phyloP scores from a whole-genome alignment of 1,140 invertebrate genomes.

The Wasmannia auropunctata region DNA sequence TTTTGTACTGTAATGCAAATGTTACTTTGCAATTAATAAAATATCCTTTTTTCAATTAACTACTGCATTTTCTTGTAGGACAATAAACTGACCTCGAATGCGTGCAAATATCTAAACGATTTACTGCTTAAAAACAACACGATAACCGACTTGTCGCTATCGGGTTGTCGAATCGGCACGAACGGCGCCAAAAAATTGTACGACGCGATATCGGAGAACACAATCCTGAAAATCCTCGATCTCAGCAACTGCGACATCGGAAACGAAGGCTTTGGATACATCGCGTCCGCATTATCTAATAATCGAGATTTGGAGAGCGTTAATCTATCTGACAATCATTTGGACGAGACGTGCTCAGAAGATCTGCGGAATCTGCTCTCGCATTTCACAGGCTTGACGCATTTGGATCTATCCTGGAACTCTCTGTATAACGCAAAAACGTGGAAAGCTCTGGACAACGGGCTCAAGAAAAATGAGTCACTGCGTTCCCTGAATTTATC shows the following conservation, averaged over 20 bases:
- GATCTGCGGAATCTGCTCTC: slow-evolving; percentile 71
- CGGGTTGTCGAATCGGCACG: slow-evolving; percentile 82
- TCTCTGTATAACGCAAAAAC: slow-evolving; percentile 70
- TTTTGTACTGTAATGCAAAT: neutral
- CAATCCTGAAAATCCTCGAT: slow-evolving; percentile 79
- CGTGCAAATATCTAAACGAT: slow-evolving; percentile 83
- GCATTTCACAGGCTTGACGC: slow-evolving; percentile 76
- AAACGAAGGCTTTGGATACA: slow-evolving; percentile 80
- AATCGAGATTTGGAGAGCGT: slow-evolving; percentile 76
- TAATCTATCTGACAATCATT: slow-evolving; percentile 81
- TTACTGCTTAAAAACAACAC: slow-evolving; percentile 79
- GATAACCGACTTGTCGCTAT: slow-evolving; percentile 80
- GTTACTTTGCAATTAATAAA: neutral
- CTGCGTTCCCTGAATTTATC: slow-evolving; percentile 80
- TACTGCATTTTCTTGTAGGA: slow-evolving; percentile 67
- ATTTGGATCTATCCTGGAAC: slow-evolving; percentile 85
- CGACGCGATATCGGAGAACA: slow-evolving; percentile 73
- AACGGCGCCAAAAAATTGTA: slow-evolving; percentile 78
- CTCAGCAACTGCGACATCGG: slow-evolving; percentile 82
- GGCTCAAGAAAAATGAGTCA: slow-evolving; percentile 71
- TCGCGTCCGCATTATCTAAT: slow-evolving; percentile 72
- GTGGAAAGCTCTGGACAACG: slow-evolving; percentile 76
- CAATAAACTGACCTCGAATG: slow-evolving; percentile 81
- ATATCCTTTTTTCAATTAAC: neutral
- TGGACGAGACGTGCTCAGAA: slow-evolving; percentile 74